Base-by-base conservation (phyloP, 2,113 vertebrate genomes). In the Tympanuchus pallidicinctus region DNA sequence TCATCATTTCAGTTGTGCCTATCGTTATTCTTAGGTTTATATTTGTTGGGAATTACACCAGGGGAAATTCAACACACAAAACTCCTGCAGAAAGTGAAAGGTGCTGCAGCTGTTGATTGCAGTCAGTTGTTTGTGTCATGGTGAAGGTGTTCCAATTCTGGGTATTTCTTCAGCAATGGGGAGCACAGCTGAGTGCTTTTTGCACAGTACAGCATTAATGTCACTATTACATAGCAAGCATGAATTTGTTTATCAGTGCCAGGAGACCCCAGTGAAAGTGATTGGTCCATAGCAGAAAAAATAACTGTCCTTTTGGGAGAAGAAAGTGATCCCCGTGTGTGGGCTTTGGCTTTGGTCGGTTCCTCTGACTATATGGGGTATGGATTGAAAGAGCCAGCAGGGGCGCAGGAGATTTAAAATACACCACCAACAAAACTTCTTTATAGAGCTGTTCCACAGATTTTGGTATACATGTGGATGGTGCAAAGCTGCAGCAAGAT, bases 401-500 rank as follows among this genome's bases (percentile, higher is more conserved):
- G n/a, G 48, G 5, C 45, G 43, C 21, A 45, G 59, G 30, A n/a
- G 50, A 22, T 45, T 84, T n/a, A 52, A 61, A 77, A 40, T 52
- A 64, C 25, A 63, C 25, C 36, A 25, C 14, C 24, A 72, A 70
- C 24, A 3, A 57, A 63, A 1, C 11, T 54, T 59, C 13, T 54
- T 28, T 67, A 21, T 60, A 66, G 14, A 70, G 34, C 42, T 80
- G 11, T 42, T 80, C 32, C 42, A 4, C 22, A 61, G 88, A 17
- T 92, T 88, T 80, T 54, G 38, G 38, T 81, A 75, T 65, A 42
- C 36, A 38, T 77, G 56, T 90, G 76, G 42, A 34, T 83, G 45
- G 71, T 90, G 15, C 56, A 86, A 63, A 73, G 66, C 78, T 84
- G 70, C 70, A 75, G 38, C 70, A 81, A 89, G 81, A 90, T 52